Percentiles rank a stretch among this genome's conserved stretches.
phyloP scores from a whole-genome alignment of 2,797 vertebrate genomes.

The Bovichtus diacanthus region DNA sequence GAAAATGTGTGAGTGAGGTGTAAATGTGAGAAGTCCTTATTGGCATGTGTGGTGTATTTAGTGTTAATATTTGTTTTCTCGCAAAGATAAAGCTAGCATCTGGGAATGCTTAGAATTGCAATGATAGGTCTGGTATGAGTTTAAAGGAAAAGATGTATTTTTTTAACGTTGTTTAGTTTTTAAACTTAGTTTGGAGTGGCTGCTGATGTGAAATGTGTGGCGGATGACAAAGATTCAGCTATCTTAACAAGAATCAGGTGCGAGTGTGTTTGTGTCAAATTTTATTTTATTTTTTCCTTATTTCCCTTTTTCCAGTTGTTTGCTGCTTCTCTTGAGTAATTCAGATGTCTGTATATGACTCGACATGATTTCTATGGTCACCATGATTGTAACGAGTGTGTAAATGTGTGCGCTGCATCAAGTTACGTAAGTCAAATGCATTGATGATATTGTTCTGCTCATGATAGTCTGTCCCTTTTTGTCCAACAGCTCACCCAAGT shows the following conservation, averaged over 20 bases:
- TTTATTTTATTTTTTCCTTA: constrained; percentile 66
- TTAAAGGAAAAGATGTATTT: constrained; percentile 78
- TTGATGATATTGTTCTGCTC: constrained; percentile 80
- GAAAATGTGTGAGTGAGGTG: not conserved
- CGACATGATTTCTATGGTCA: constrained; percentile 79
- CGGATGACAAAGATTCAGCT: constrained; percentile 32
- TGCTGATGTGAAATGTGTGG: constrained; percentile 29
- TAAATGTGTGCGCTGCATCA: constrained; percentile 19
- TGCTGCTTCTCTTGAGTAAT: constrained; percentile 87
- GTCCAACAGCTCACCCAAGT: constrained; percentile 25
- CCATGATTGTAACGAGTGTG: constrained; percentile 83
- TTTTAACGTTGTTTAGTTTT: constrained; percentile 78
- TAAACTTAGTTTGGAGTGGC: constrained; percentile 46
- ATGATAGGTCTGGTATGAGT: constrained; percentile 78
- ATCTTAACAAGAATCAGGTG: constrained; percentile 48
- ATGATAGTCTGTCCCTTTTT: constrained; percentile 62
- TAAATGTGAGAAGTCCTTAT: constrained; percentile 29
- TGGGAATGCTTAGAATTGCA: constrained; percentile 77
- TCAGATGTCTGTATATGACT: constrained; percentile 88
- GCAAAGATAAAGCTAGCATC: constrained; percentile 74
- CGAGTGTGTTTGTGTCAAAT: not conserved
- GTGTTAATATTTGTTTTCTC: constrained; percentile 65
- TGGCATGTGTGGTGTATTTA: constrained; percentile 51
- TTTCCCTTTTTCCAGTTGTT: constrained; percentile 81
- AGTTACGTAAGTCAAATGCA: constrained; percentile 65